These are phyloP conservation scores for Bradypus variegatus DNA, from an alignment of 2,797 vertebrate species.

Conservation along the genomic window DNA sequence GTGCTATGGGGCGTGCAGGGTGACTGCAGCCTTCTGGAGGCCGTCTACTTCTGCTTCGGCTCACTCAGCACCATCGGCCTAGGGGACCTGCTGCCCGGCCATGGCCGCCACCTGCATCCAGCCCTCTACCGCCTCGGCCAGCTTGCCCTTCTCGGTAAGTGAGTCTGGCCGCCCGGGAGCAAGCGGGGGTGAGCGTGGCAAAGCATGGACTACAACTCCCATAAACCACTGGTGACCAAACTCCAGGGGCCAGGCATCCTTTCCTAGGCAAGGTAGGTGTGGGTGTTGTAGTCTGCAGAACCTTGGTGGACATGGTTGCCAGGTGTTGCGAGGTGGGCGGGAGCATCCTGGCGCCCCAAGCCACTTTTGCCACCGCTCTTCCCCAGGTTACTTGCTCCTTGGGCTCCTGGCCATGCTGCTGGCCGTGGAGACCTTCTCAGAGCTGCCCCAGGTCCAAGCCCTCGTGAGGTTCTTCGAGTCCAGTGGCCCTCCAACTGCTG, in stretches of 20 bases:
- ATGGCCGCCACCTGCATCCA: conserved; percentile 57
- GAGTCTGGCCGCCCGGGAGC: conserved; percentile 48
- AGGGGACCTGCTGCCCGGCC: conserved; percentile 71
- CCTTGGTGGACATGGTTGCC: background rate
- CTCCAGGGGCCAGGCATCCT: too few relatives aligned
- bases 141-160: conserved; percentile 81
- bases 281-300: background rate
- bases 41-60: conserved; percentile 82
- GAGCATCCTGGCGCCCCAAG: background rate
- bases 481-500: background rate
- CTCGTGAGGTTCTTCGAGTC: conserved; percentile 67
- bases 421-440: conserved; percentile 71
- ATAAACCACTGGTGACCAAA: background rate
- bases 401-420: conserved; percentile 77
- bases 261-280: background rate
- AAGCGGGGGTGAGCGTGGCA: background rate
- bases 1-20: conserved; percentile 70
- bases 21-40: conserved; percentile 74
- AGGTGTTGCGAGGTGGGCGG: background rate
- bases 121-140: conserved; percentile 69
- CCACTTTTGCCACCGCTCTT: background rate
- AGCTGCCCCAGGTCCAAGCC: conserved; percentile 70
- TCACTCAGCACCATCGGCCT: conserved; percentile 82
- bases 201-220: background rate
- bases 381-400: conserved; percentile 77